Base-by-base conservation (phyloP, 2,888 invertebrate genomes). In the Crematogaster levior region DNA sequence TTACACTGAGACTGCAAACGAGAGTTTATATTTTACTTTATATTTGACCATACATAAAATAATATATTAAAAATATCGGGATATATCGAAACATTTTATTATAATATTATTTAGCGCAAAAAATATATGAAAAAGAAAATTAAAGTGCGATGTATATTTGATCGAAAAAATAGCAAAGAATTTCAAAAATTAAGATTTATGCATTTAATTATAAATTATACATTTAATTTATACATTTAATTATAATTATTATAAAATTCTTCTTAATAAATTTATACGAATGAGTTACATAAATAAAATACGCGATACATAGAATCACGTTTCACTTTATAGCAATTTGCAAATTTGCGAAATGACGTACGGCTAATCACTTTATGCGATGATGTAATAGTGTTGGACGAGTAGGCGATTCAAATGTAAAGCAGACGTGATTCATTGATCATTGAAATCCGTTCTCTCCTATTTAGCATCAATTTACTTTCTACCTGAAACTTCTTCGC, bases 351-450 rank as follows among this genome's bases (percentile, higher is more conserved):
- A 12, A 48, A 12, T 37, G n/a, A 75, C 37, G n/a, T n/a, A 1
- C 24, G 21, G 15, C 15, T 53, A 53, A 53, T 40, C 27, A 75
- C n/a, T 65, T 40, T 46, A 46, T 9, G 7, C 58, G 9, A 18
- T 48, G 73, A 74, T 18, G 60, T 18, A 61, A 61, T 9, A 15
- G 12, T 10, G 30, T 60, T 21, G 27, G 18, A 60, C 60, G 46
- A 46, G 21, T 9, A 30, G 60, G 3, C 30, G 27, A 72, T 72
- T 72, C n/a, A 43, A 56, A 72, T 40, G 40, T 12, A 37, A 53
- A 4, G 30, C 48, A 37, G 21, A 6, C 15, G 43, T 61, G 12
- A 48, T 30, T 61, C 18, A 61, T 4, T 34, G 43, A 46, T 60
- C 9, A 34, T 30, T n/a, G 56, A 60, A 40, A 73, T 60, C 15